phyloP scores from a whole-genome alignment of 2,888 invertebrate genomes.

The Auanema freiburgensis region DNA sequence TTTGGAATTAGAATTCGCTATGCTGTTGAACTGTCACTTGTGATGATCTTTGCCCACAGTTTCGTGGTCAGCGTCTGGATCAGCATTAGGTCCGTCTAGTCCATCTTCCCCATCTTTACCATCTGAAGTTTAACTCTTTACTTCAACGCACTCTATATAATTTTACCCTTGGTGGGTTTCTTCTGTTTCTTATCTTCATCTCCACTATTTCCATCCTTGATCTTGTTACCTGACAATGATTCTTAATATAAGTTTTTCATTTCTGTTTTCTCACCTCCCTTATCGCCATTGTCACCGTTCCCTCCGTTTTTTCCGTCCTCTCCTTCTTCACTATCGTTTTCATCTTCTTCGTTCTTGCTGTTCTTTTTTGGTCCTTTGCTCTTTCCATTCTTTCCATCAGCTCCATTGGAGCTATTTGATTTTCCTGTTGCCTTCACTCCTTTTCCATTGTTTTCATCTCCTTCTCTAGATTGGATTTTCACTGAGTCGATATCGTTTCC shows the following conservation, averaged over 20 bases:
- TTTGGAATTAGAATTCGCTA: background rate
- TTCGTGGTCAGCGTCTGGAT: slow-evolving; percentile 3
- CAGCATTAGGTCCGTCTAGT: background rate
- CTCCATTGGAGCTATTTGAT: slow-evolving; percentile 1
- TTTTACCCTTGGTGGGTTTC: no score
- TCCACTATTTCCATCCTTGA: slow-evolving; percentile 36
- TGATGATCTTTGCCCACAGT: background rate
- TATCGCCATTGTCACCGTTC: slow-evolving; percentile 1
- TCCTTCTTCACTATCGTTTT: slow-evolving; percentile 6
- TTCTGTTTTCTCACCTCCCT: slow-evolving; percentile 5
- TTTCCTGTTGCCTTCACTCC: slow-evolving; percentile 11
- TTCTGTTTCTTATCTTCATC: slow-evolving; percentile 26
- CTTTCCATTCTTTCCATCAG: background rate
- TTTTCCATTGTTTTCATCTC: slow-evolving; percentile 17
- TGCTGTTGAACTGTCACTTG: background rate
- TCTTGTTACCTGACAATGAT: background rate
- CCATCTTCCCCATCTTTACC: slow-evolving; percentile 7
- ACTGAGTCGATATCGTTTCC: slow-evolving; percentile 1
- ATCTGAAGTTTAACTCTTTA: background rate
- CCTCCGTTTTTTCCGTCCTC: slow-evolving; percentile 11
- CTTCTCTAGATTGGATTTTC: slow-evolving; percentile 7
- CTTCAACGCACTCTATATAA: no score
- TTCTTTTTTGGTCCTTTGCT: slow-evolving; percentile 10
- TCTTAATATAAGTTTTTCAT: background rate
- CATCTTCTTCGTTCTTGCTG: background rate